Base-by-base conservation (phyloP, 2,888 invertebrate genomes). In the Caenorhabditis sp. region DNA sequence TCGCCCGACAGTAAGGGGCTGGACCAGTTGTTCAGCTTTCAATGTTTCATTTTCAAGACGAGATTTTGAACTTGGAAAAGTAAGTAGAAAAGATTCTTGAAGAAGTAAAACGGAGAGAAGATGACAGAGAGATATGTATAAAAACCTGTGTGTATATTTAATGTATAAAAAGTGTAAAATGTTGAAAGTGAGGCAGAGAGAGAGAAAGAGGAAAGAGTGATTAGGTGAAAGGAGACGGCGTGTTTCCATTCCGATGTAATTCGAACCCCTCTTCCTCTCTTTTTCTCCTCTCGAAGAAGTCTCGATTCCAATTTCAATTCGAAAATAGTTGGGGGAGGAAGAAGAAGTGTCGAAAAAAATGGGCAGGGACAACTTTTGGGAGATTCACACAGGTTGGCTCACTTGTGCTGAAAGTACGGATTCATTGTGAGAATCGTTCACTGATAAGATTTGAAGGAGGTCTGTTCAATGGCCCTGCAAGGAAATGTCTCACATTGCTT, bases 131-230 rank as follows among this genome's bases (percentile, higher is more conserved):
- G 44, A 63, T 44, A 44, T 63, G 28, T 63, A 63, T 61, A 41
- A 41, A 72, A 63, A 54, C 26, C 72, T 47, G 72, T 70, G 70
- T 63, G 44, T 63, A 63, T 44, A 63, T 63, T 63, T 63, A 63
- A 63, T 63, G 63, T 63, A 63, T 63, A 56, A 75, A 66, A 68
- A 44, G 75, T 75, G 75, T 75, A 75, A 75, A 75, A 75, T 66
- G 66, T 66, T 75, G 75, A 68, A 75, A 66, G 63, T 44, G 63
- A 63, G 31, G 72, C 16, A 54, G 35, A 26, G 63, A n/a, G n/a
- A n/a, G n/a, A n/a, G n/a, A n/a, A n/a, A n/a, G n/a, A n/a, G n/a
- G n/a, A n/a, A n/a, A 54, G 49, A 44, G 75, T 75, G 75, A 75
- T 75, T 75, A 75, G 75, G 66, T 75, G 75, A 59, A 56, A 38